Evolutionary conservation across 2,888 invertebrate species (phyloP), one percentile per base, ranked within the genome.

Genomic region (Cheilosia scutellata): DNA sequence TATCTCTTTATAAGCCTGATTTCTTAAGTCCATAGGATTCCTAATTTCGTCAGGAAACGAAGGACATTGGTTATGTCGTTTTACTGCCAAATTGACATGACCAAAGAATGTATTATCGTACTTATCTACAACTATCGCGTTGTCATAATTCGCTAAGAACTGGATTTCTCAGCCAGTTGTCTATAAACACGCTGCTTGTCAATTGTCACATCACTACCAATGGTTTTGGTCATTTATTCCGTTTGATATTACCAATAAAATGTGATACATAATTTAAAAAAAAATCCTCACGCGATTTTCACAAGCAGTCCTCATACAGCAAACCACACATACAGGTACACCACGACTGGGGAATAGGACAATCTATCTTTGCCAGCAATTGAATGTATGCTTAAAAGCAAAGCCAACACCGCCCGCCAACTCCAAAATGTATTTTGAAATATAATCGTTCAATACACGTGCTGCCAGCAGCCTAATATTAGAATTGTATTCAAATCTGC

Each of bases 261-360:
- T 60, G 68, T 60, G 60, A 76, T 60, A 76, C 60, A 60, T 76
- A 68, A 76, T 76, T 66, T 68, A 51, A 44, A 60, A 76, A 68
- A 65, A 75, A 68, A 76, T 44, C 76, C 76, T 76, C 68, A 76
- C 66, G 76, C 76, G 76, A 76, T 68, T 62, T 72, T 31, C 40
- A 9, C 16, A 16, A 29, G 49, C 29, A 51, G 31, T 1, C 25
- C 16, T 29, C 42, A 25, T 40, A 16, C 60, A 5, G 4, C 16
- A 37, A 58, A 16, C 58, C 47, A 29, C 57, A 44, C 27, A 37
- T 25, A 70, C 6, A 25, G 9, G n/a, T 5, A 20, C 49, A 57
- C 29, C 47, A 27, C 47, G 33, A 11, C 29, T 4, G 25, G 4
- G 31, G 11, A 62, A 44, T 55, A 44, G 20, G 27, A 4, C 55